Conservation (phyloP, 30 jellyfish, hydroid and myxozoan species). For the Aurelia sp. region DNA sequence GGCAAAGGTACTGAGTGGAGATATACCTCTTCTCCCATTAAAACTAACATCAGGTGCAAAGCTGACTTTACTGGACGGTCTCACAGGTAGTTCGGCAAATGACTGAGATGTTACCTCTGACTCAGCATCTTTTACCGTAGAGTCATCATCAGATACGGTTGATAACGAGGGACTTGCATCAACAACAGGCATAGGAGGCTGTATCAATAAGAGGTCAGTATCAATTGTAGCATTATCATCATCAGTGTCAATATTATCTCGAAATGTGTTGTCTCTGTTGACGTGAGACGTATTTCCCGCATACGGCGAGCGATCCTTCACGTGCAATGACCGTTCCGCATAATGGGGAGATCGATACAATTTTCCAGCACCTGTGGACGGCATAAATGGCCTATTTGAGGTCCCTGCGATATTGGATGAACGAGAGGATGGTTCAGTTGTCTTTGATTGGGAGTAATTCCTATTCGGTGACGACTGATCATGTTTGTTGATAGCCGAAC, state of each 20-base stretch:
- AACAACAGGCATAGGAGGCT: slow-evolving; percentile 85
- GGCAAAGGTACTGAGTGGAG: slow-evolving; percentile 38
- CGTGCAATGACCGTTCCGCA: no score
- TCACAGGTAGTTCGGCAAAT: slow-evolving; percentile 53
- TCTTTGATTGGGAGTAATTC: not conserved
- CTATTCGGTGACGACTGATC: not conserved
- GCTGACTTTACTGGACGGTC: slow-evolving; percentile 73
- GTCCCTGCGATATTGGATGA: not conserved
- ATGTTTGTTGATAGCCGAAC: not conserved
- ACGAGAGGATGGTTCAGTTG: not conserved
- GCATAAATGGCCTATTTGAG: no score
- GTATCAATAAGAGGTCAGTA: slow-evolving; percentile 62
- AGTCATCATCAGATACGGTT: slow-evolving; percentile 64
- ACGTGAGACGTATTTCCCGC: no score
- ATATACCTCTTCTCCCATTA: slow-evolving; percentile 2
- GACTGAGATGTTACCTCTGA: slow-evolving; percentile 18
- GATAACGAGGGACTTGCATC: slow-evolving; percentile 86
- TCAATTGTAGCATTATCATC: slow-evolving; percentile 61
- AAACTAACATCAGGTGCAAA: slow-evolving; percentile 60
- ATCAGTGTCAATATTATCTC: slow-evolving; percentile 19
- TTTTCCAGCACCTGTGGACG: no score
- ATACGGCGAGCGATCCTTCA: no score
- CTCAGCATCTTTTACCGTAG: slow-evolving; percentile 23
- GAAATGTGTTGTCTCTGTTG: not conserved
- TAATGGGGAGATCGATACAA: no score